Evolutionary conservation across 2,888 invertebrate genomes (phyloP), one percentile per base, ranked within the genome.

Genomic region (Drosophila stalkeri): DNA sequence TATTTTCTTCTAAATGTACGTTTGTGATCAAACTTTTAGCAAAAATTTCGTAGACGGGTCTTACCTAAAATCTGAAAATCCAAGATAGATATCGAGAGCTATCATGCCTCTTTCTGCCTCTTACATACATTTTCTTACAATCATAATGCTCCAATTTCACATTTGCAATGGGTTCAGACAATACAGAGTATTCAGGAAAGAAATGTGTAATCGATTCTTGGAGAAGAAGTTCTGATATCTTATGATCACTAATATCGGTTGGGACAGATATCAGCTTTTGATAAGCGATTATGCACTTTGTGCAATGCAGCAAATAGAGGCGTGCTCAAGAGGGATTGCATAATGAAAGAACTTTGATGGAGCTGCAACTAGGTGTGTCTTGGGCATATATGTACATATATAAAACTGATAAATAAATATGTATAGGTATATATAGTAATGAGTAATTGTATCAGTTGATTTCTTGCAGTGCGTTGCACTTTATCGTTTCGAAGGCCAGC

Each of bases 141-240:
- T 1, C 37, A 14, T 5, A 33, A 37, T 12, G 3, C 35, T 12
- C 14, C 37, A 27, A 27, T 27, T 27, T 37, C 14, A 12, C 37
- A 37, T 37, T 37, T 14, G 12, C 37, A 14, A 14, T 37, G 37
- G 37, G 16, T 7, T 37, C 37, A 16, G 37, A n/a, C n/a, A n/a
- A n/a, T n/a, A n/a, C n/a, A n/a, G n/a, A 51, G 18, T 64, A 59
- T 57, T 75, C 54, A 55, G 27, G 14, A 31, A 27, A 37, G 37
- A 20, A 12, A 60, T 76, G 56, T 65, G 81, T 64, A 80, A 80
- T 68, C 27, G 67, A 64, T 37, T 62, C 52, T 54, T 44, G 63
- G 57, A 52, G 49, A 35, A 31, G 65, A 75, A 8, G 8, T n/a
- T 3, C 8, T 14, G 16, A 16, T 39, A 16, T 9, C 1, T 16